Evolutionary conservation across 92 coral and sea anemone species (phyloP).

Genomic region (Bergia puertoricense): DNA sequence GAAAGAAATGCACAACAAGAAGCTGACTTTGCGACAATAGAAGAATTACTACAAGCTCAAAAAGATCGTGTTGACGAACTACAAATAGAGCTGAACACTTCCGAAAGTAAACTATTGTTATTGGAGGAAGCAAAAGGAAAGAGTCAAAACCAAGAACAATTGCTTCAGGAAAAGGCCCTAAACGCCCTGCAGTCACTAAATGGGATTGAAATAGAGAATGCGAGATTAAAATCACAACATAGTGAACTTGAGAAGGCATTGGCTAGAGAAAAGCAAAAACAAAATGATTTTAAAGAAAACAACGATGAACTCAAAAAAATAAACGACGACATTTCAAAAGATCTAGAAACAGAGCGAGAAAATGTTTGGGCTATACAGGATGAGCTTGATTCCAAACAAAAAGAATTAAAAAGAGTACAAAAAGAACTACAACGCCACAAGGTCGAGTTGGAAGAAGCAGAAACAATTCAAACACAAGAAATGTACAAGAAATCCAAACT

Average conservation of each 20-base stretch:
- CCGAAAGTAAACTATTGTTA: conserved; percentile 54
- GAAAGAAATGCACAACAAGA: conserved; percentile 55
- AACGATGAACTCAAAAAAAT: conserved; percentile 69
- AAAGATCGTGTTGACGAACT: conserved; percentile 55
- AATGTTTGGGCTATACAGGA: conserved; percentile 63
- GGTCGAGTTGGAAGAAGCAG: conserved; percentile 64
- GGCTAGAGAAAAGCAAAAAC: conserved; percentile 52
- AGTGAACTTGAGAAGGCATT: conserved; percentile 56
- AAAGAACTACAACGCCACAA: conserved; percentile 68
- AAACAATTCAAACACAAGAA: conserved; percentile 51
- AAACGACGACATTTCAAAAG: conserved; percentile 66
- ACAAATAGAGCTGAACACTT: conserved; percentile 55
- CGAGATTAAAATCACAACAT: conserved; percentile 58
- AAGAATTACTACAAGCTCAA: conserved; percentile 40
- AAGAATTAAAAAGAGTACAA: conserved; percentile 56
- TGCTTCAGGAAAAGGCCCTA: conserved; percentile 63
- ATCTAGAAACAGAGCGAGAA: conserved; percentile 63
- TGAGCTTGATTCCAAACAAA: conserved; percentile 61
- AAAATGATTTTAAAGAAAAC: conserved; percentile 59
- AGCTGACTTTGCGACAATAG: conserved; percentile 37
- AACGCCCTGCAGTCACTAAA: conserved; percentile 64
- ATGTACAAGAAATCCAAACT: conserved; percentile 72
- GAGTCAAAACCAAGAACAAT: conserved; percentile 68
- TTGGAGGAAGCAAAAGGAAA: conserved; percentile 65
- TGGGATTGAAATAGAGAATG: conserved; percentile 58